Conservation (phyloP, 1,140 invertebrate genomes). For the Drosophila albomicans region DNA sequence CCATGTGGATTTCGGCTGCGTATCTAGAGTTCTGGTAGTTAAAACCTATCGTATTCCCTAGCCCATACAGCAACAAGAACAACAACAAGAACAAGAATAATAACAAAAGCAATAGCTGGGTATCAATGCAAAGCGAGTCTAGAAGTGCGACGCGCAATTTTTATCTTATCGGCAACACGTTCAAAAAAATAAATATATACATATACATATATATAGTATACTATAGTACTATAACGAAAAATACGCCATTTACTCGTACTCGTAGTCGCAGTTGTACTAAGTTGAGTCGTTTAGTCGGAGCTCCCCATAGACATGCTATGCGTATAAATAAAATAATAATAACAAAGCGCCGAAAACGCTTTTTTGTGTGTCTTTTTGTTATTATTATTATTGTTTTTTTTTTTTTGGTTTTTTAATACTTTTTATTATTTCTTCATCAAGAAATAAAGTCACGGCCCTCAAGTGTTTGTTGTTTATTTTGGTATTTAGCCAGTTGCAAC, state of each 20-base stretch:
- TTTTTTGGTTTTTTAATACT: conserved; percentile 15
- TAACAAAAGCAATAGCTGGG: background rate
- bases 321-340: conserved; percentile 64
- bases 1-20: conserved; percentile 4
- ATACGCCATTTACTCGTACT: conserved; percentile 17
- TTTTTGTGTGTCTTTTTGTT: conserved; percentile 5
- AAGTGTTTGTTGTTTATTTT: conserved; percentile 69
- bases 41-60: conserved; percentile 11
- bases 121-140: conserved; percentile 1
- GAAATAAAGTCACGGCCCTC: conserved; percentile 67
- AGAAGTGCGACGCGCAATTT: conserved; percentile 42
- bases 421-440: conserved; percentile 36
- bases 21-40: background rate
- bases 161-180: conserved; percentile 52
- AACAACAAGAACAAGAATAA: conserved; percentile 8
- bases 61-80: conserved; percentile 8
- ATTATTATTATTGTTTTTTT: background rate
- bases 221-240: background rate
- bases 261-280: background rate
- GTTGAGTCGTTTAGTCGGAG: background rate
- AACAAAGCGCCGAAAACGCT: conserved; percentile 69
- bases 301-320: conserved; percentile 41
- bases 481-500: conserved; percentile 41
- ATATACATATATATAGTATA: no score
- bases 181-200: conserved; percentile 13